phyloP scores from a whole-genome alignment of 2,888 invertebrate species.

The Dichetophora obliterata region DNA sequence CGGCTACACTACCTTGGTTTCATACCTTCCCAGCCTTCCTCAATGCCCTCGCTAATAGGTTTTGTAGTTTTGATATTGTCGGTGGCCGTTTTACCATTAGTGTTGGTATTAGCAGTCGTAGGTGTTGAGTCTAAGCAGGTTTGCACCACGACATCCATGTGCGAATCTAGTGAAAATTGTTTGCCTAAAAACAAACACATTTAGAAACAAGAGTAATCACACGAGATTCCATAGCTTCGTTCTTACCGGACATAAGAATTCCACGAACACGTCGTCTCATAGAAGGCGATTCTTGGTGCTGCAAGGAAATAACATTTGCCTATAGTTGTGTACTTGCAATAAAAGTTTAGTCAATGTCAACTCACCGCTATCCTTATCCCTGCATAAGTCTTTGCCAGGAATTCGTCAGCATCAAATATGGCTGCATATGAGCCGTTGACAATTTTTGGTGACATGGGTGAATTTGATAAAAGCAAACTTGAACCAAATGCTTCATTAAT shows the following conservation, averaged over 20 bases:
- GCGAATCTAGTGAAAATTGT: conserved; percentile 91
- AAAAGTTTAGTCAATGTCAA: conserved; percentile 11
- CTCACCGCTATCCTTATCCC: conserved; percentile 68
- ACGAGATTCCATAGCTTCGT: background rate
- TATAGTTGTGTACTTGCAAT: background rate
- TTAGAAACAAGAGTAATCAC: background rate
- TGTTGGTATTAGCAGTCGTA: conserved; percentile 48
- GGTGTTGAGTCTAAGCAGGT: conserved; percentile 73
- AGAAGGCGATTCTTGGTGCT: conserved; percentile 73
- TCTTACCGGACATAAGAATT: conserved; percentile 84
- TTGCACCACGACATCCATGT: conserved; percentile 87
- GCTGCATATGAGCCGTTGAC: conserved; percentile 95
- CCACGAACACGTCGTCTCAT: conserved; percentile 89
- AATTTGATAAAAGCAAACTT: conserved; percentile 91
- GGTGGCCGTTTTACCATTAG: conserved; percentile 50
- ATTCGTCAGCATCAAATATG: conserved; percentile 79
- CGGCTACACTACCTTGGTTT: conserved; percentile 69
- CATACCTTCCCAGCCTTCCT: conserved; percentile 70
- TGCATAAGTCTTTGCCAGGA: conserved; percentile 69
- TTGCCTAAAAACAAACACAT: conserved; percentile 69
- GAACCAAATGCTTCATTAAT: conserved; percentile 92
- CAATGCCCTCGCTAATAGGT: conserved; percentile 64
- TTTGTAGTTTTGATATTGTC: conserved; percentile 43
- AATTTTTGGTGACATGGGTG: conserved; percentile 96
- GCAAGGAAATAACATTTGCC: background rate